Base-by-base conservation (phyloP, 92 coral and sea anemone species). In the Pocillopora grandis region DNA sequence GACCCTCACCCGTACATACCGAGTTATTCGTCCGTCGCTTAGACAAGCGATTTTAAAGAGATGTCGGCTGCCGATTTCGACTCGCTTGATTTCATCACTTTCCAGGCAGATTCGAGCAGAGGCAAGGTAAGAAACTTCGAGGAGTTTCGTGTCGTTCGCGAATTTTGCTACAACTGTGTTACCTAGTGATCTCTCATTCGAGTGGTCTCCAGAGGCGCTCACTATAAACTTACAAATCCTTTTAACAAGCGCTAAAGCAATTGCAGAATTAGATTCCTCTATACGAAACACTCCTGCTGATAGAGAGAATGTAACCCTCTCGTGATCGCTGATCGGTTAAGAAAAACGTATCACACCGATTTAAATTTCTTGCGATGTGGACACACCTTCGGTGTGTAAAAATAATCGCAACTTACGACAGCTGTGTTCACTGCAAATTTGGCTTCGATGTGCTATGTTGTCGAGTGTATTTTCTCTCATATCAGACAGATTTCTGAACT, bases 31-130 rank as follows among this genome's bases (percentile, higher is more conserved):
- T 62, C 14, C 48, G 19, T 55, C 73, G 31, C 23, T 21, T 62
- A 63, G 15, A 8, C 12, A 31, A 15, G 33, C 15, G 7, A 27
- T 5, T 48, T 18, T 0, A 6, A 3, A 37, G 31, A 0, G 9
- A 83, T 83, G 86, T 66, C 66, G 63, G 36, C 72, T 14, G 86
- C 72, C 5, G 98, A 94, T 80, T 94, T 91, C 69, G 83, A 87
- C 52, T 83, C 90, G 60, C 87, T 94, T 87, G 84, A 78, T 52
- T 94, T 94, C 84, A 79, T 80, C 17, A 33, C 37, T 49, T 80
- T 89, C 66, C 84, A 73, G 87, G 74, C 85, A 88, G 84, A 80
- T 71, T 48, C 62, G 61, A 88, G 87, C 70, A 88, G 86, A 71
- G 58, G 61, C 20, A 91, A 91, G 94, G 94, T 91, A 23, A 63